phyloP scores from a whole-genome alignment of 2,797 vertebrate genomes.

The Geotrypetes seraphini region DNA sequence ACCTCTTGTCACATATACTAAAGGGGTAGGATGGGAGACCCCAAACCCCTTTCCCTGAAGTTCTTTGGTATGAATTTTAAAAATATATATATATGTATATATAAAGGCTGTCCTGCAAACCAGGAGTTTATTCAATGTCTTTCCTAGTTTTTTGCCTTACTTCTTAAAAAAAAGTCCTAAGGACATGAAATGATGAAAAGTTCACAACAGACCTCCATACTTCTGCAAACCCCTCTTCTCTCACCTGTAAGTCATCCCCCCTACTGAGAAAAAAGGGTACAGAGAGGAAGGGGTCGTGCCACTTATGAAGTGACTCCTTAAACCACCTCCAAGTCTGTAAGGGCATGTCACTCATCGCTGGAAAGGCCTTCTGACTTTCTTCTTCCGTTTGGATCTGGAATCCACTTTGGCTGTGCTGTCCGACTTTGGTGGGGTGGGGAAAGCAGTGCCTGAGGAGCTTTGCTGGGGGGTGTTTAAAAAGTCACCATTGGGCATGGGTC shows the following conservation, averaged over 20 bases:
- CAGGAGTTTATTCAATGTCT: too few relatives aligned
- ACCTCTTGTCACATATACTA: neutral
- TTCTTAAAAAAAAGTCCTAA: too few relatives aligned
- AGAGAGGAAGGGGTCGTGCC: too few relatives aligned
- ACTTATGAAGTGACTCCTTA: too few relatives aligned
- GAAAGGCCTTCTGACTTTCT: constrained; percentile 84
- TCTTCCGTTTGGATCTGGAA: constrained; percentile 56
- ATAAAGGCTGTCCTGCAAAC: too few relatives aligned
- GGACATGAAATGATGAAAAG: too few relatives aligned
- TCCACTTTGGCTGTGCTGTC: constrained; percentile 47
- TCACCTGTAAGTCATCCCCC: neutral
- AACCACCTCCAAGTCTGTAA: too few relatives aligned
- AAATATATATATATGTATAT: too few relatives aligned
- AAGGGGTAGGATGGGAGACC: too few relatives aligned
- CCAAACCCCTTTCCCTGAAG: neutral
- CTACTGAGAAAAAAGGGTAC: neutral
- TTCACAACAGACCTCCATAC: constrained; percentile 4
- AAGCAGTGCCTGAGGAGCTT: constrained; percentile 15
- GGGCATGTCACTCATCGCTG: constrained; percentile 82
- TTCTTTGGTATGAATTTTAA: constrained; percentile 1
- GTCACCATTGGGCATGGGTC: constrained; percentile 65
- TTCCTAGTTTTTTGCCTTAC: too few relatives aligned
- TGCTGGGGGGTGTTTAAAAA: constrained; percentile 52
- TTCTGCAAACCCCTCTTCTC: constrained; percentile 21
- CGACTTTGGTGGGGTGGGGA: constrained; percentile 37